A percentile compares a stretch with the other conserved stretches of the same genome.
Evolutionary conservation across 2,888 invertebrate genomes (phyloP).

Genomic region (Pachycephus smyrnensis): DNA sequence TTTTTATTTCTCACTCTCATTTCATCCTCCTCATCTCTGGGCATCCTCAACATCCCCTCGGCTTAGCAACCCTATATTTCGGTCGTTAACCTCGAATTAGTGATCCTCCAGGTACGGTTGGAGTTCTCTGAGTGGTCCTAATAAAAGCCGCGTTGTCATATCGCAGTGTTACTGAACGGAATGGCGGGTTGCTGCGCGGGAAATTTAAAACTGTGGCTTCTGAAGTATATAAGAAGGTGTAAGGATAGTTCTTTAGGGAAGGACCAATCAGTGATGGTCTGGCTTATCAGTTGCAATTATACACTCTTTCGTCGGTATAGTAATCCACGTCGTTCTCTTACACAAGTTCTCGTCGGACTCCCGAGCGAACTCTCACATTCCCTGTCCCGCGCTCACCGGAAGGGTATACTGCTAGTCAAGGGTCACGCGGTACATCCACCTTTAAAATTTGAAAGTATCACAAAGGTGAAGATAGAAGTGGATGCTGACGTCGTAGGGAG

Average conservation of each 20-base stretch:
- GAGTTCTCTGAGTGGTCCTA: background rate
- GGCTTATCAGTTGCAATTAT: no score
- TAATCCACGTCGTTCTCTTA: no score
- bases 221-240: background rate
- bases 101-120: background rate
- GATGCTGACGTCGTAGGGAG: constrained; percentile 1
- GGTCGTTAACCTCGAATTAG: constrained; percentile 50
- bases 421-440: no score
- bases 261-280: no score
- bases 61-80: constrained; percentile 30
- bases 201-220: constrained; percentile 1
- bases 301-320: no score
- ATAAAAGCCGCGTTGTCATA: background rate
- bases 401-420: no score
- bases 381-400: no score
- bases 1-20: background rate
- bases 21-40: constrained; percentile 18
- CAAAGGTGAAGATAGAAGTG: constrained; percentile 20
- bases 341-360: no score
- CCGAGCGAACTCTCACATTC: no score
- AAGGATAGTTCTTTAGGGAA: no score
- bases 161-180: background rate
- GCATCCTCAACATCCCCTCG: constrained; percentile 21
- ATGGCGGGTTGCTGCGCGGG: background rate
- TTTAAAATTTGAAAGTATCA: no score